Base-by-base conservation (phyloP, 2,888 invertebrate genomes). In the Drepanosiphum platanoidis region DNA sequence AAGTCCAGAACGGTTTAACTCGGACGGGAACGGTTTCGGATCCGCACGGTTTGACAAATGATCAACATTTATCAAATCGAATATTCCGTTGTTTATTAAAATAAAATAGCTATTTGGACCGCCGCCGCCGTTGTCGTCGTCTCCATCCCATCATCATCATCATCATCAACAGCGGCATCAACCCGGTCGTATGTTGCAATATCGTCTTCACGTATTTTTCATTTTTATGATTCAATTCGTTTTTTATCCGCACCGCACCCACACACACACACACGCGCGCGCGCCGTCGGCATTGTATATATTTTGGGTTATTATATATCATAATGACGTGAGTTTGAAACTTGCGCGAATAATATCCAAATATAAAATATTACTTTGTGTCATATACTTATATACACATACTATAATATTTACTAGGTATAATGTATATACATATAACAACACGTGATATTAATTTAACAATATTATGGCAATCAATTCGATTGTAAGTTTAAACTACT, bases 61-160 rank as follows among this genome's bases (percentile, higher is more conserved):
- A 77, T 70, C 52, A 77, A 77, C 84, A 77, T 84, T 84, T 75
- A 70, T 84, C 84, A 84, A 77, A 84, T 84, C 77, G 58, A 77
- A 75, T 84, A 52, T 58, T 77, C 52, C 84, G 68, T 84, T 84
- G 68, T 84, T 77, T 84, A 84, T 84, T 84, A 84, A 84, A 84
- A 84, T 84, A 84, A 84, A 84, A 84, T 77, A 84, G 84, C 84
- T 84, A 84, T 84, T 84, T 77, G 84, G 77, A 66, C 84, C 75
- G 39, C 18, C 22, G 13, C 5, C 42, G 22, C 11, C 68, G 32
- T 46, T 32, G 32, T 70, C 68, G n/a, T n/a, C n/a, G 36, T 39
- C 77, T 22, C 34, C 36, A 13, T 46, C 30, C 11, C 39, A 46
- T 66, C 72, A 72, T 72, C 71, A 61, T 80, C 80, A 70, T 82